Evolutionary conservation across 2,888 invertebrate species (phyloP), one percentile per base, ranked within the genome.

Genomic region (Eupithecia vulgata): DNA sequence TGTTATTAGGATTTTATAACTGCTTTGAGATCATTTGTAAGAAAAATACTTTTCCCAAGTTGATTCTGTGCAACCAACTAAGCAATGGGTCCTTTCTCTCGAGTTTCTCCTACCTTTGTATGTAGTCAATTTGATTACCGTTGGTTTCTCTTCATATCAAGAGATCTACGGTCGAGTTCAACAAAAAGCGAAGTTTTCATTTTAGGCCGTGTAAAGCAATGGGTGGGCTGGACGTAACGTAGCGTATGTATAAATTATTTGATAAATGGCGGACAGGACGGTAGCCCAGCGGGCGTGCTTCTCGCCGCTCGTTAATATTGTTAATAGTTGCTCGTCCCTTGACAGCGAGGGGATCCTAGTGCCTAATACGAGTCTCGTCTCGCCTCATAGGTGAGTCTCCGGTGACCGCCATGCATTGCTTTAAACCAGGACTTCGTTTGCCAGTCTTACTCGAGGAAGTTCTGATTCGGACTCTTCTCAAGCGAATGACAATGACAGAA

Each of bases 201-300:
- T 82, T 84, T 82, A 80, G 82, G 81, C 79, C 82, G 77, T 82
- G 83, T 83, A 82, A 81, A 83, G 78, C 84, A 78, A 86, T 87
- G 86, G 87, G 87, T 87, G 88, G 87, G 82, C 86, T 78, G 82
- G 73, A 78, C 77, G 77, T 79, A 73, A 78, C 77, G 77, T 79
- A 64, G 67, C 76, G 85, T 82, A 84, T 85, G 84, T 87, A 89
- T 90, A 88, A 88, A 90, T 91, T 91, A 91, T 91, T 89, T 91
- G 91, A 92, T 90, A 90, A 89, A 91, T 87, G 87, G 82, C 82
- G 81, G 81, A 73, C 83, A 84, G 82, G 84, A 84, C 88, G 87
- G 87, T 89, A 87, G 90, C 88, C 80, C 90, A 90, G 90, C 90
- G 87, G 89, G 89, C 87, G 88, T 78, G 84, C 83, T 79, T 78